phyloP scores from a whole-genome alignment of 2,888 invertebrate species.

The Drosophila rubida region DNA sequence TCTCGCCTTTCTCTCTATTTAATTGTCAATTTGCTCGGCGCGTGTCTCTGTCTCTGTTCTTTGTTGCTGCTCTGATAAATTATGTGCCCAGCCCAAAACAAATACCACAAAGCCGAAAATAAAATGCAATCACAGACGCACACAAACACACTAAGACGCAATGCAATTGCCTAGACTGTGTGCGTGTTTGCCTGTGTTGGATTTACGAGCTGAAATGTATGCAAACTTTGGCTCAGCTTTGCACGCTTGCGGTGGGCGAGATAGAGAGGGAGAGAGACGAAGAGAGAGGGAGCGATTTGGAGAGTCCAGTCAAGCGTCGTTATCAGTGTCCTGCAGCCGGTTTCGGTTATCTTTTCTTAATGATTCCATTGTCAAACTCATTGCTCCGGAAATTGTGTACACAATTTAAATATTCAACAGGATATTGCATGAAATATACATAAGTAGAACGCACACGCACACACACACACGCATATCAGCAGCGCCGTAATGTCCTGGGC shows the following conservation, averaged over 20 bases:
- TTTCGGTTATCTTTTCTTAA: conserved; percentile 70
- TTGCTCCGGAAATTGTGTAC: conserved; percentile 76
- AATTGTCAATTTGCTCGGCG: conserved; percentile 72
- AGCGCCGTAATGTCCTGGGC: conserved; percentile 25
- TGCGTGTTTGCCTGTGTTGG: conserved; percentile 17
- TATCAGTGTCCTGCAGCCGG: conserved; percentile 52
- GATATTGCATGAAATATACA: conserved; percentile 75
- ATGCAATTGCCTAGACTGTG: conserved; percentile 29
- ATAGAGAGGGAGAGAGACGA: neutral
- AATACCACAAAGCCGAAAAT: conserved; percentile 50
- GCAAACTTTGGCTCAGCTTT: conserved; percentile 37
- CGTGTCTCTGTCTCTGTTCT: conserved; percentile 41
- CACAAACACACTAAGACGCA: conserved; percentile 15
- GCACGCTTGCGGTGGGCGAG: conserved; percentile 24
- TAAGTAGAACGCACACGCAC: conserved; percentile 40
- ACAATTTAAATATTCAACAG: conserved; percentile 80
- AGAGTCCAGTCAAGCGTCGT: conserved; percentile 58
- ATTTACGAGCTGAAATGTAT: conserved; percentile 40
- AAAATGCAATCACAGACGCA: conserved; percentile 59
- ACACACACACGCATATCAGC: conserved; percentile 13
- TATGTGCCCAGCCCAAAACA: conserved; percentile 51
- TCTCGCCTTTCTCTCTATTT: conserved; percentile 67
- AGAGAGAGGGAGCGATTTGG: too few species aligned
- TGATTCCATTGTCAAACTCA: conserved; percentile 77
- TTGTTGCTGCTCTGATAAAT: conserved; percentile 60